Evolutionary conservation across 2,888 invertebrate species (phyloP), one percentile per base, ranked within the genome.

Genomic region (Polylopha cassiicola): DNA sequence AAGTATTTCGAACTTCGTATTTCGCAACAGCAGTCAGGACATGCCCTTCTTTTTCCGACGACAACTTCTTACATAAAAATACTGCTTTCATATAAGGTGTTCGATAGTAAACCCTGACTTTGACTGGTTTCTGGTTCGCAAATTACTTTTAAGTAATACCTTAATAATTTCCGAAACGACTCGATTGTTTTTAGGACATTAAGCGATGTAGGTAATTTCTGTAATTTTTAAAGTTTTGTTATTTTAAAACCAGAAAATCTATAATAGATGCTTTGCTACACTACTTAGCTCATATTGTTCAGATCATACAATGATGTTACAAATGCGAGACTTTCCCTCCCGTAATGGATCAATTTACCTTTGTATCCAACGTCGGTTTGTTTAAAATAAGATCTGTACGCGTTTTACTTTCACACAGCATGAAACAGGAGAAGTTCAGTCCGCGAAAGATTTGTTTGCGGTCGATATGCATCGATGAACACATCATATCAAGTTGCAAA

Each of bases 301-400:
- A n/a, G n/a, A n/a, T n/a, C n/a, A 15, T 29, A 34, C 39, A 39
- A 39, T 34, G 41, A 36, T 30, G 34, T 36, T 39, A 36, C 36
- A 18, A 26, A 36, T 41, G 41, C 30, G 18, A 30, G 21, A 41
- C 41, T 41, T 41, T 41, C 41, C 41, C 41, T 41, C 24, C 41
- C 41, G 17, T 41, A 41, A 41, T 41, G 36, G 36, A 41, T 41
- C 41, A 41, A 41, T 41, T 36, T 41, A 41, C 41, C 36, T 41
- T 41, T 41, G 41, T 41, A 26, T 36, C 41, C 34, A 30, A 36
- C 21, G 34, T 34, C 23, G 41, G 39, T 30, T 34, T 39, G 39
- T 39, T 34, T 41, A 30, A 41, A 41, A 41, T 41, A 41, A 41
- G 36, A 26, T 36, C 34, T 34, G 30, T 41, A 30, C 39, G 41